Evolutionary conservation across 1,140 invertebrate species (phyloP).

Genomic region (Schlechtendalia chinensis): DNA sequence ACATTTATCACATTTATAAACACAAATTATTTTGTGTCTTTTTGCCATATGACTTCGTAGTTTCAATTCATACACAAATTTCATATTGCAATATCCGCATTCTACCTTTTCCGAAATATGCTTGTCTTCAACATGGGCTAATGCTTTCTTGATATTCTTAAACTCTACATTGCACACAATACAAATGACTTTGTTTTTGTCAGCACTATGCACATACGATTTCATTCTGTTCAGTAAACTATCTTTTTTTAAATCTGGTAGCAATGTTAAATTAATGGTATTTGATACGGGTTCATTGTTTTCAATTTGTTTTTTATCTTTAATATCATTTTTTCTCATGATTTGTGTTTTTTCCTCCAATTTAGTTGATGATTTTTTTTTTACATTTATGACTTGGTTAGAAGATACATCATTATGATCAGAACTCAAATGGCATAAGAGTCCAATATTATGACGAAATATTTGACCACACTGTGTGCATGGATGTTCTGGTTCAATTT

Average conservation of each 20-base stretch:
- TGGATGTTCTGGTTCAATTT: conserved; percentile 34
- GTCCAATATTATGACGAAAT: conserved; percentile 39
- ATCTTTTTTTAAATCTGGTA: conserved; percentile 27
- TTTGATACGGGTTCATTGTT: not conserved
- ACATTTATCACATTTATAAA: conserved; percentile 40
- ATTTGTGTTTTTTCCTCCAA: not conserved
- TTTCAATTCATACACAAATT: conserved; percentile 41
- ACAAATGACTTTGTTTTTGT: conserved; percentile 19
- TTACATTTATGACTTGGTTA: not conserved
- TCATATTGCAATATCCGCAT: conserved; percentile 42
- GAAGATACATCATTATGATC: conserved; percentile 1
- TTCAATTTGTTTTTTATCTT: not conserved
- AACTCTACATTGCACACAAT: conserved; percentile 24
- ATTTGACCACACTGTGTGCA: conserved; percentile 19
- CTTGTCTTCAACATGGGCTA: conserved; percentile 40
- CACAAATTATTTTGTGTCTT: conserved; percentile 30
- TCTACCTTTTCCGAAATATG: conserved; percentile 19
- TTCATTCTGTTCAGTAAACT: conserved; percentile 24
- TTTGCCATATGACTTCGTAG: conserved; percentile 41
- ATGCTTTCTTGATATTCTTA: conserved; percentile 28
- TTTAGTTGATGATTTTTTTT: not conserved
- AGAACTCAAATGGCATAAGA: conserved; percentile 24
- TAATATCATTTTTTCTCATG: not conserved
- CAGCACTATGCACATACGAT: not conserved
- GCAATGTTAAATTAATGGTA: conserved; percentile 28